Conservation (phyloP, 2,113 vertebrate genomes). For the Epinephelus fuscoguttatus region DNA sequence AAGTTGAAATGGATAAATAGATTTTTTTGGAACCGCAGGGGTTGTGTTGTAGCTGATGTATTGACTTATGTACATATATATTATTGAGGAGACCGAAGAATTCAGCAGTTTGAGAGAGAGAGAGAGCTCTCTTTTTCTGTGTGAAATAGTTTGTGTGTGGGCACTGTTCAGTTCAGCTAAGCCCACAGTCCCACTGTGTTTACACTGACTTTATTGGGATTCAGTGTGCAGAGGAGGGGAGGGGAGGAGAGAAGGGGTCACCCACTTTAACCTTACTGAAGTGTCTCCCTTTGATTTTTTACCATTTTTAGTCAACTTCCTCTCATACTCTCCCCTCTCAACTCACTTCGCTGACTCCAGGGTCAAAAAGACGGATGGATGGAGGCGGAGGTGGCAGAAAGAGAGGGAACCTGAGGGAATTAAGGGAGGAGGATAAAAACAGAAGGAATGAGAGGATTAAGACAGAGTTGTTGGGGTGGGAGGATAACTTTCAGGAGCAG, state of each 20-base stretch:
- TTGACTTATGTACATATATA: not conserved
- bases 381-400: conserved; percentile 16
- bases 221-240: conserved; percentile 22
- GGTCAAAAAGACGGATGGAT: conserved; percentile 37
- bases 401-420: conserved; percentile 30
- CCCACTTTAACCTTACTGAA: conserved; percentile 41
- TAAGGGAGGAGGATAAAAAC: conserved; percentile 33
- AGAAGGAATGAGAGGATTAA: conserved; percentile 59
- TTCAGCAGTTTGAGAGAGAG: not conserved
- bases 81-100: not conserved
- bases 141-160: not conserved
- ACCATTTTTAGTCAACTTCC: conserved; percentile 74
- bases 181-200: conserved; percentile 33
- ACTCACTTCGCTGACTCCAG: conserved; percentile 28
- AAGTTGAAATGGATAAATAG: not conserved
- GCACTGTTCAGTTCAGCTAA: not conserved
- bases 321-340: conserved; percentile 37
- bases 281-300: conserved; percentile 62
- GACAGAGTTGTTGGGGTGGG: conserved; percentile 44
- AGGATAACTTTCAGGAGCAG: conserved; percentile 72
- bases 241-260: conserved; percentile 25
- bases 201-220: conserved; percentile 52
- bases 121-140: not conserved
- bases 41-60: not conserved
- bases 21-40: not conserved